A percentile compares a stretch with the other conserved stretches of the same genome.
phyloP scores from a whole-genome alignment of 1,140 invertebrate genomes.

The Leptonema lineaticorne region DNA sequence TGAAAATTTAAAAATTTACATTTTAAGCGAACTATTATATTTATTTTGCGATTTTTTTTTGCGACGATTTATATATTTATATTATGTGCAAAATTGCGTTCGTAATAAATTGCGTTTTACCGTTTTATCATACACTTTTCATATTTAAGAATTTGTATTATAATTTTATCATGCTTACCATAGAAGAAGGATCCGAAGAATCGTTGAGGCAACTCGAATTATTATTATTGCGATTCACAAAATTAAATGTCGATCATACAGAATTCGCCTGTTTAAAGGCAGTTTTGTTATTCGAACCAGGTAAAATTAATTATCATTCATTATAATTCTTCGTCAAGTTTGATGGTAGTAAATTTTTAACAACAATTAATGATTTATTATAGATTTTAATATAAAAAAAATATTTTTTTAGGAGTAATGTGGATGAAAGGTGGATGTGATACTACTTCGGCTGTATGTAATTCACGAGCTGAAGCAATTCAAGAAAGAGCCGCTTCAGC shows the following conservation, averaged over 20 bases:
- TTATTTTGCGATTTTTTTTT: not conserved
- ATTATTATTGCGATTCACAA: slow-evolving; percentile 64
- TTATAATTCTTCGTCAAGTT: too few species aligned
- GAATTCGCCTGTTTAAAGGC: slow-evolving; percentile 85
- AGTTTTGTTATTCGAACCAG: slow-evolving; percentile 77
- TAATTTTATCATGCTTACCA: not conserved
- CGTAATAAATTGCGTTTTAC: not conserved
- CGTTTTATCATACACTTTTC: not conserved
- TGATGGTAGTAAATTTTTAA: too few species aligned
- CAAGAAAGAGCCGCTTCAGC: slow-evolving; percentile 19
- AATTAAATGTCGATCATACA: slow-evolving; percentile 72
- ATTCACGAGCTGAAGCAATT: slow-evolving; percentile 6
- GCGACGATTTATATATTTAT: not conserved
- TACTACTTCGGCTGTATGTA: not conserved
- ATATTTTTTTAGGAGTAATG: slow-evolving; percentile 22
- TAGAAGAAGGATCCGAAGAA: slow-evolving; percentile 19
- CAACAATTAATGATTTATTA: too few species aligned
- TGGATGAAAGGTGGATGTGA: not conserved
- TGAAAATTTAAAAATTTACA: not conserved
- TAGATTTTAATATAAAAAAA: too few species aligned
- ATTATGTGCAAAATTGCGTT: too few species aligned
- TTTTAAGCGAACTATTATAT: too few species aligned
- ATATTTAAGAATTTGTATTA: too few species aligned
- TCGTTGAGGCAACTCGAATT: slow-evolving; percentile 54
- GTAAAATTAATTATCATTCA: slow-evolving; percentile 49